Base-by-base conservation (phyloP, 1,140 invertebrate species). In the Eubasilissa regina region DNA sequence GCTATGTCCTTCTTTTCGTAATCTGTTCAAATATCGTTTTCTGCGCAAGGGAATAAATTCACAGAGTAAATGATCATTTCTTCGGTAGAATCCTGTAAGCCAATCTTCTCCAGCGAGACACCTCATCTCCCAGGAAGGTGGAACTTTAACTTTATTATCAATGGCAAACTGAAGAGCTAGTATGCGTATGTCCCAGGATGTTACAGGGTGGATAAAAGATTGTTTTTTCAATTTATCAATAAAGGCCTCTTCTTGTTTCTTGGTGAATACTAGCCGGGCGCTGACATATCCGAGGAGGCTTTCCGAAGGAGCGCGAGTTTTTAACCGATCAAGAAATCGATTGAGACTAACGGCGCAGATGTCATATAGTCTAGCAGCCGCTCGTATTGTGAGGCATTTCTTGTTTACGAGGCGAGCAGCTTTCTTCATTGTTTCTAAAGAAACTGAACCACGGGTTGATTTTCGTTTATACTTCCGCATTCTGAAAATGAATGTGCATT, bases 391-490 rank as follows among this genome's bases (percentile, higher is more conserved):
- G 51, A 74, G 17, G 13, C 44, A 45, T 15, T 74, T 55, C 15
- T 74, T 56, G 13, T 43, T 55, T 8, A 74, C 53, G 15, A 56
- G 15, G 10, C 10, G n/a, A 56, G 70, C 70, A 10, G 70, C 70
- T 43, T 74, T 55, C 15, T 44, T 74, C 70, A 74, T 74, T 43
- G 53, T 56, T 19, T 55, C 53, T 15, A 74, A 74, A 11, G 70
- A 13, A 56, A 74, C 70, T 35, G 21, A n/a, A 13, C 70, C 53
- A 35, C 70, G 51, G 11, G 21, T 74, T 44, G 70, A 74, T 55
- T 74, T 55, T 11, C 70, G 17, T 56, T 56, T 74, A 12, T 74
- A 74, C 15, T 21, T 74, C 53, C 70, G 56, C 70, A 74, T 74
- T 43, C 70, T 74, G 68, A 72, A 72, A 70, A 51, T 17, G 7